Base-by-base conservation (phyloP, 2,113 vertebrate genomes). In the Polypterus bichir region DNA sequence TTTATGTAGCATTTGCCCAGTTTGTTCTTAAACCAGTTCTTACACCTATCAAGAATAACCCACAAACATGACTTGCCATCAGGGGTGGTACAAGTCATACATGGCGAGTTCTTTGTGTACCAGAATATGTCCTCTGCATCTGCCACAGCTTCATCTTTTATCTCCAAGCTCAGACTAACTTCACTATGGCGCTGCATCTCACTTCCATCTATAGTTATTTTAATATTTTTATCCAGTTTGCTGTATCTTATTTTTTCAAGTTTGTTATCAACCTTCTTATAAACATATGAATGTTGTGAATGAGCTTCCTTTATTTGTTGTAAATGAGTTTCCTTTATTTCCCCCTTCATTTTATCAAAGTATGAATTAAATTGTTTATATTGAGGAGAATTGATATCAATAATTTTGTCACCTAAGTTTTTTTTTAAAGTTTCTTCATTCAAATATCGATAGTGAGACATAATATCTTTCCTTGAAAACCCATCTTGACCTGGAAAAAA, bases 61-160 rank as follows among this genome's bases (percentile, higher is more conserved):
- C 6, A 7, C 3, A 62, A 47, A 9, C 61, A 62, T 10, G 61
- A 62, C 10, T 55, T 9, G 8, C 44, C 7, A 3, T 46, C 46
- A 3, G 5, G 9, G 9, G 44, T 46, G n/a, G 52, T 54, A 54
- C 46, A 53, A 10, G 61, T 62, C 52, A 62, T 5, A 27, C 61
- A 62, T 2, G 61, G 61, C 5, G 51, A 55, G 51, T 62, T 62
- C 48, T 45, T 62, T 47, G 61, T 62, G 11, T 10, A 62, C 61
- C 61, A 62, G 52, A 54, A 62, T 7, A 62, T 10, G 46, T 62
- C 53, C 9, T 47, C 55, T 7, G 5, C 4, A 7, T 47, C n/a
- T 56, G 4, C 7, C 46, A 54, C 51, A 55, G 46, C 5, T 9
- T 0, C 46, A 44, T 5, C 45, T 47, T 0, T 3, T 1, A 10